Evolutionary conservation across 2,888 invertebrate species (phyloP).

Genomic region (Belgica antarctica): DNA sequence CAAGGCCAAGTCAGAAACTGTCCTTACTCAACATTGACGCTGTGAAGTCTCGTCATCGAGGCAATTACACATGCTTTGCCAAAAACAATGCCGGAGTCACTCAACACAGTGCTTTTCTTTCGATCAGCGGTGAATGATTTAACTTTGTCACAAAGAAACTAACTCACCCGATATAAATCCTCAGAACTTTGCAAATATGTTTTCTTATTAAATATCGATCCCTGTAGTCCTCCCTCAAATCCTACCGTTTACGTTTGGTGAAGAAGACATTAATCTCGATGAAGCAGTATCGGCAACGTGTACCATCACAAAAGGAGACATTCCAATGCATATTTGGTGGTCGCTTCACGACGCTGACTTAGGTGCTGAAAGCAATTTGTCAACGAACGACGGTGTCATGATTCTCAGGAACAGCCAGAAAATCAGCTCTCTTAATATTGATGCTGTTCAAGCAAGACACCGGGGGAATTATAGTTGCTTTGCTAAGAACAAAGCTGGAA

Average conservation of each 20-base stretch:
- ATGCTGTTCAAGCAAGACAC: conserved; percentile 56
- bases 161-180: not conserved
- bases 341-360: not conserved
- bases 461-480: conserved; percentile 62
- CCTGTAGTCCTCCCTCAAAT: conserved; percentile 57
- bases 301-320: conserved; percentile 73
- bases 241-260: conserved; percentile 69
- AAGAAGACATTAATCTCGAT: conserved; percentile 62
- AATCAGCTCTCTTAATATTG: conserved; percentile 63
- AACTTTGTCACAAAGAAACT: too few relatives aligned
- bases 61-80: conserved; percentile 74
- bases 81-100: conserved; percentile 66
- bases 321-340: conserved; percentile 75
- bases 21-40: conserved; percentile 66
- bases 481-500: conserved; percentile 60
- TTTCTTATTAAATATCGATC: conserved; percentile 15
- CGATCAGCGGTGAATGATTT: conserved; percentile 62
- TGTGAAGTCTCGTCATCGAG: conserved; percentile 67
- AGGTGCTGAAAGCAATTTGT: conserved; percentile 46
- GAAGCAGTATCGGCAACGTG: conserved; percentile 58
- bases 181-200: conserved; percentile 36
- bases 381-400: conserved; percentile 59
- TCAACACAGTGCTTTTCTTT: conserved; percentile 62
- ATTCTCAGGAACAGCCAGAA: conserved; percentile 61
- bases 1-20: conserved; percentile 62